Conservation (phyloP, 2,888 invertebrate genomes). For the Oscheius myriophilus region DNA sequence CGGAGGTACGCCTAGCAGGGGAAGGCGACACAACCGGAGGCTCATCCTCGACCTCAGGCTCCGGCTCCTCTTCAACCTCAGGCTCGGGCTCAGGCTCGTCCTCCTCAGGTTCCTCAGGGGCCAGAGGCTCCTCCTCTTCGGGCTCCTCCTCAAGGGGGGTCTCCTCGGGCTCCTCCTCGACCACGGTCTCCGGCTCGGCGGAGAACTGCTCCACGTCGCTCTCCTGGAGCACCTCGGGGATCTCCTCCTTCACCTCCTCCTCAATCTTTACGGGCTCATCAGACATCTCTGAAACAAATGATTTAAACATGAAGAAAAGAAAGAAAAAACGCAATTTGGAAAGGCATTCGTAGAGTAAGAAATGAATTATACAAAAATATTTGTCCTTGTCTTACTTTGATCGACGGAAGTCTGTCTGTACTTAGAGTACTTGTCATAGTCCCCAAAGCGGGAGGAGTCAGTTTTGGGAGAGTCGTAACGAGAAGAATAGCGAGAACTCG, state of each 20-base stretch:
- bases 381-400: conserved; percentile 16
- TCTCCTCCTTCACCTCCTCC: conserved; percentile 7
- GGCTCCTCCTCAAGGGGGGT: not conserved
- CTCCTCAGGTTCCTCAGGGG: conserved; percentile 17
- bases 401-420: conserved; percentile 8
- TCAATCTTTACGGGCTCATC: conserved; percentile 2
- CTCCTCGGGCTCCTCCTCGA: conserved; percentile 35
- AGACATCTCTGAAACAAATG: conserved; percentile 11
- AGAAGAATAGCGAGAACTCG: conserved; percentile 10
- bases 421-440: conserved; percentile 18
- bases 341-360: too few relatives aligned
- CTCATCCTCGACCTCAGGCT: conserved; percentile 26
- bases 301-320: not conserved
- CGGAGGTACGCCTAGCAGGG: conserved; percentile 30
- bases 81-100: conserved; percentile 33
- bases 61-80: not conserved
- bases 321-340: too few relatives aligned
- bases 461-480: conserved; percentile 1
- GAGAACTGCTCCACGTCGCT: conserved; percentile 45
- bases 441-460: conserved; percentile 1
- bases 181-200: conserved; percentile 18
- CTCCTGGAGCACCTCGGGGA: conserved; percentile 47
- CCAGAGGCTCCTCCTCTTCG: conserved; percentile 18
- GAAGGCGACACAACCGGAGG: conserved; percentile 36
- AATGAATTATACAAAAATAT: too few relatives aligned